These are phyloP conservation scores for Chouioia cunea DNA, from an alignment of 2,888 invertebrate genomes.

Conservation along the genomic window DNA sequence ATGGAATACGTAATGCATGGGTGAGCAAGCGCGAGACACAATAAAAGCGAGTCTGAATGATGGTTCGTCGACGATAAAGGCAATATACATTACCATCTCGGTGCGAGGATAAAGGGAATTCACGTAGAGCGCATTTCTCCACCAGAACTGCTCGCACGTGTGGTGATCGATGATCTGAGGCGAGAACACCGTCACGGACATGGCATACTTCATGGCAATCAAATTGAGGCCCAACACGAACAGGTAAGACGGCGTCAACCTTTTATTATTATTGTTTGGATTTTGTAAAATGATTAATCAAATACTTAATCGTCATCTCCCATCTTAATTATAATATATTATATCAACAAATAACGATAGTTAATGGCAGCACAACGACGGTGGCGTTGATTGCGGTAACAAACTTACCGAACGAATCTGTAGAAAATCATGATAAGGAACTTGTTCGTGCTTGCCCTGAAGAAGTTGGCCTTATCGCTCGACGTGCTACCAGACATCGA, in stretches of 20 bases:
- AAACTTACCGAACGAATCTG: conserved; percentile 74
- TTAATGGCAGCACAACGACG: too few species aligned
- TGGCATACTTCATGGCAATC: conserved; percentile 69
- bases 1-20: too few species aligned
- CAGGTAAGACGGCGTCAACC: conserved; percentile 75
- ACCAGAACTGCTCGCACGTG: conserved; percentile 75
- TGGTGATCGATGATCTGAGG: conserved; percentile 72
- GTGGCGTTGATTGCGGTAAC: too few species aligned
- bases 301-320: too few species aligned
- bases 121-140: conserved; percentile 76
- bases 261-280: conserved; percentile 53
- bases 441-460: conserved; percentile 65
- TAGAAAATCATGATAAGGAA: conserved; percentile 73
- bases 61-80: neutral
- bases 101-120: conserved; percentile 73
- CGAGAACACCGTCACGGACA: conserved; percentile 69
- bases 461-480: conserved; percentile 71
- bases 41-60: conserved; percentile 8
- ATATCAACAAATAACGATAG: too few species aligned
- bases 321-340: too few species aligned
- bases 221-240: conserved; percentile 72
- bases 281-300: too few species aligned
- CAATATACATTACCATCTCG: conserved; percentile 71
- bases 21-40: neutral
- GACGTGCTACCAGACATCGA: conserved; percentile 76